Conservation (phyloP, 2,888 invertebrate species). For the Bruchidius siliquastri region DNA sequence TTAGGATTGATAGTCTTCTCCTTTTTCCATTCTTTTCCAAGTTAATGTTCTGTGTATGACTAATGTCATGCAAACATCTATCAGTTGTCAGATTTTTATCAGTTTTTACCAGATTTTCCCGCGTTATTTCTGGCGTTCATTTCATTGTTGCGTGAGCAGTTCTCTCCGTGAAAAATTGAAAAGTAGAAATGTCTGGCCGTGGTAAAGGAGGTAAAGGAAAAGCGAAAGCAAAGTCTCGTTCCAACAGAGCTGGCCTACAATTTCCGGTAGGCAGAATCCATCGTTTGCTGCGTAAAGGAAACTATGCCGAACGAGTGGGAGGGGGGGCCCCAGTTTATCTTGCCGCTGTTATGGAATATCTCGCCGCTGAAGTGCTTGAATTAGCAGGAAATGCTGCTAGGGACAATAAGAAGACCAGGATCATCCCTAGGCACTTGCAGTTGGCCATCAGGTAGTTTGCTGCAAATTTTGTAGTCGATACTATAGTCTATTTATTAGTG, state of each 20-base stretch:
- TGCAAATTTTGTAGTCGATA: too few species aligned
- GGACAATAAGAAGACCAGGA: conserved; percentile 67
- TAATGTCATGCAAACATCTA: too few species aligned
- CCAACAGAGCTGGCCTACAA: conserved; percentile 54
- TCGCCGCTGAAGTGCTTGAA: conserved; percentile 66
- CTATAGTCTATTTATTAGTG: too few species aligned
- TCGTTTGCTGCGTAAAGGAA: conserved; percentile 57
- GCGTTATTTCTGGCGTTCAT: background rate
- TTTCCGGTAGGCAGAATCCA: conserved; percentile 61
- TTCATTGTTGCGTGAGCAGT: background rate
- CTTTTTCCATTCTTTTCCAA: too few species aligned
- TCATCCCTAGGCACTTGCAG: conserved; percentile 75
- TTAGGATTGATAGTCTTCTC: too few species aligned
- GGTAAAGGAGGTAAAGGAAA: conserved; percentile 48
- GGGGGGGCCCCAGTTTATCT: conserved; percentile 54
- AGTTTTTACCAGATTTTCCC: too few species aligned
- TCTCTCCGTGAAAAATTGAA: too few species aligned
- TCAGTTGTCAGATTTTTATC: too few species aligned
- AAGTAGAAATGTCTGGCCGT: conserved; percentile 45
- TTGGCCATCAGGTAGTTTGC: conserved; percentile 39
- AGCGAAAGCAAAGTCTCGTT: conserved; percentile 50
- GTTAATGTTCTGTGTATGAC: too few species aligned
- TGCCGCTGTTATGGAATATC: conserved; percentile 60
- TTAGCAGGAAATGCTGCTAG: conserved; percentile 62
- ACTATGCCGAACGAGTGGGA: conserved; percentile 58